Percentiles rank a stretch among this genome's conserved stretches.
Conservation (phyloP, 2,797 vertebrate species). For the Cynodonichthys magdalenae region DNA sequence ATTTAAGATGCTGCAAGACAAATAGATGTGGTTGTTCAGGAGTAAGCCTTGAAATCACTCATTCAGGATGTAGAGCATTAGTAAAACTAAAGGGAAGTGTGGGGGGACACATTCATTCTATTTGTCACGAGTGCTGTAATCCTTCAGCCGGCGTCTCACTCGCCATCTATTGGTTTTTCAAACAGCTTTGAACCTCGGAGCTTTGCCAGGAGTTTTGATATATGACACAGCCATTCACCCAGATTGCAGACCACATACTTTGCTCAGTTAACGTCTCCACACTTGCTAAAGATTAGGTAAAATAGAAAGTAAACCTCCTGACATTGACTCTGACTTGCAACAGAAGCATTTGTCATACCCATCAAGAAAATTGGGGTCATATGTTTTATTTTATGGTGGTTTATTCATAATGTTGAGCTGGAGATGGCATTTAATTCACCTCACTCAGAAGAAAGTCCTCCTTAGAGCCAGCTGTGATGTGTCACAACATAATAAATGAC, state of each 20-base stretch:
- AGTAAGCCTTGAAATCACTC: slow-evolving; percentile 30
- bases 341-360: slow-evolving; percentile 49
- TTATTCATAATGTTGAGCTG: slow-evolving; percentile 34
- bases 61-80: slow-evolving; percentile 12
- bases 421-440: slow-evolving; percentile 47
- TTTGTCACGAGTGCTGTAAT: slow-evolving; percentile 22
- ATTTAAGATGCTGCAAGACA: slow-evolving; percentile 24
- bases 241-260: slow-evolving; percentile 41
- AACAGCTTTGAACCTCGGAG: slow-evolving; percentile 39
- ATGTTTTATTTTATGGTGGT: slow-evolving; percentile 42
- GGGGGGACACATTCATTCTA: slow-evolving; percentile 26
- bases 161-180: slow-evolving; percentile 37
- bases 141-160: slow-evolving; percentile 20
- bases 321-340: slow-evolving; percentile 44
- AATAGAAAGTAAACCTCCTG: slow-evolving; percentile 51
- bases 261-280: slow-evolving; percentile 59
- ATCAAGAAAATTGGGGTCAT: slow-evolving; percentile 36
- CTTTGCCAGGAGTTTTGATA: slow-evolving; percentile 56
- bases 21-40: slow-evolving; percentile 25
- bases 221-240: slow-evolving; percentile 44
- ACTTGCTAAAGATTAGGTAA: slow-evolving; percentile 45
- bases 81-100: slow-evolving; percentile 30
- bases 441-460: slow-evolving; percentile 34
- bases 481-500: slow-evolving; percentile 66
- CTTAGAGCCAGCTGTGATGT: slow-evolving; percentile 44